Conservation (phyloP, 2,797 vertebrate genomes). For the Takifugu ocellatus region DNA sequence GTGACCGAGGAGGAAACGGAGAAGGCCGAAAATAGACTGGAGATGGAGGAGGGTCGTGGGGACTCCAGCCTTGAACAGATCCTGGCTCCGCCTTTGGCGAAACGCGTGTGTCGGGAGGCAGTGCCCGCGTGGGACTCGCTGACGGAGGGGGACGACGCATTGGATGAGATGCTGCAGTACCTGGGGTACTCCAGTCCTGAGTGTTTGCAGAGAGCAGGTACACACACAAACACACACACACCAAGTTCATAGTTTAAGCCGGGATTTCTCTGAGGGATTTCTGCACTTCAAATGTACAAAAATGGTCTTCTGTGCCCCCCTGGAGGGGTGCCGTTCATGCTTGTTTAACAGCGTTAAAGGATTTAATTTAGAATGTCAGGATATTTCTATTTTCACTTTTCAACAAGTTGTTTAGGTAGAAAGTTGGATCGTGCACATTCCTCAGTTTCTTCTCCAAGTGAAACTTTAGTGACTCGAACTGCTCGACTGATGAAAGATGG, state of each 20-base stretch:
- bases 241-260: no score
- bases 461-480: no score
- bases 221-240: background rate
- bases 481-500: no score
- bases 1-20: constrained; percentile 20
- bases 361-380: no score
- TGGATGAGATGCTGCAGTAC: constrained; percentile 95
- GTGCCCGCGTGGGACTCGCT: constrained; percentile 92
- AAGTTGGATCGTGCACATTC: no score
- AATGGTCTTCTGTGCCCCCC: background rate
- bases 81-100: constrained; percentile 78
- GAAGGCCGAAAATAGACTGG: constrained; percentile 29
- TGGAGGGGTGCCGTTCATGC: no score
- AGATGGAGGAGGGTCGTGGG: constrained; percentile 60
- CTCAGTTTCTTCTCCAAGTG: no score
- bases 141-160: constrained; percentile 87
- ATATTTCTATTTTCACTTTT: no score
- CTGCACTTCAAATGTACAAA: background rate
- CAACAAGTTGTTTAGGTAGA: no score
- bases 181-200: constrained; percentile 95
- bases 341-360: no score
- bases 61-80: constrained; percentile 73
- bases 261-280: no score
- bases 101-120: constrained; percentile 86
- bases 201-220: constrained; percentile 92